Conservation (phyloP, 2,113 vertebrate species). For the Oncorhynchus nerka region DNA sequence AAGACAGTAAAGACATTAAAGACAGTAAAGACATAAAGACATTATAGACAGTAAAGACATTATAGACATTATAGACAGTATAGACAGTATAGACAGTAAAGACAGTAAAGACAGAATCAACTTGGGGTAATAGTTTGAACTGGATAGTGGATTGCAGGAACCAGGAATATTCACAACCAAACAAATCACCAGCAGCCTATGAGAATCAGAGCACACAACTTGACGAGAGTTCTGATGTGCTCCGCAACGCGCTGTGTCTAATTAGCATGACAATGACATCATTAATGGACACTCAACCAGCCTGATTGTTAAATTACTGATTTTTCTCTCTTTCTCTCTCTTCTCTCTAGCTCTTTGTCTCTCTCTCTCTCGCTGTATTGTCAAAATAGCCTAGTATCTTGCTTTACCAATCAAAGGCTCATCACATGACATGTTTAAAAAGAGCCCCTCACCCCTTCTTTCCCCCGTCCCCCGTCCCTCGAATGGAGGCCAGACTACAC, state of each 20-base stretch:
- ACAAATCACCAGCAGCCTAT: too few relatives aligned
- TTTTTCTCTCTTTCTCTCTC: constrained; percentile 65
- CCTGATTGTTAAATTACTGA: constrained; percentile 91
- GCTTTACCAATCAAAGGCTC: constrained; percentile 84
- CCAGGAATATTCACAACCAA: too few relatives aligned
- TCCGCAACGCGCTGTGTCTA: constrained; percentile 58
- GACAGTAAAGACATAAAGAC: too few relatives aligned
- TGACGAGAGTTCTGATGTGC: constrained; percentile 27
- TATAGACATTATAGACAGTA: too few relatives aligned
- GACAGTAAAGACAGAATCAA: too few relatives aligned
- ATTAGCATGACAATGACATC: constrained; percentile 88
- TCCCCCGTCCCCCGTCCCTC: constrained; percentile 27
- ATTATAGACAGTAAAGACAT: too few relatives aligned
- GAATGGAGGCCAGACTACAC: constrained; percentile 77
- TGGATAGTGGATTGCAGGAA: too few relatives aligned
- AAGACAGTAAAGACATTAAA: too few relatives aligned
- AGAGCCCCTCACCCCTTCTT: constrained; percentile 31
- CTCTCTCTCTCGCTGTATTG: constrained; percentile 65
- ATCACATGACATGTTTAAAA: constrained; percentile 82
- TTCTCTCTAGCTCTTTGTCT: constrained; percentile 66
- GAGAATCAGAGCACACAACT: constrained; percentile 6
- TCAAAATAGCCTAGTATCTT: constrained; percentile 78
- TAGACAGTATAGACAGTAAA: too few relatives aligned
- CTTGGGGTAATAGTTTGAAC: too few relatives aligned
- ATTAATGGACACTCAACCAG: constrained; percentile 83